Conservation (phyloP, 2,113 vertebrate genomes). For the Elephantulus edwardii region DNA sequence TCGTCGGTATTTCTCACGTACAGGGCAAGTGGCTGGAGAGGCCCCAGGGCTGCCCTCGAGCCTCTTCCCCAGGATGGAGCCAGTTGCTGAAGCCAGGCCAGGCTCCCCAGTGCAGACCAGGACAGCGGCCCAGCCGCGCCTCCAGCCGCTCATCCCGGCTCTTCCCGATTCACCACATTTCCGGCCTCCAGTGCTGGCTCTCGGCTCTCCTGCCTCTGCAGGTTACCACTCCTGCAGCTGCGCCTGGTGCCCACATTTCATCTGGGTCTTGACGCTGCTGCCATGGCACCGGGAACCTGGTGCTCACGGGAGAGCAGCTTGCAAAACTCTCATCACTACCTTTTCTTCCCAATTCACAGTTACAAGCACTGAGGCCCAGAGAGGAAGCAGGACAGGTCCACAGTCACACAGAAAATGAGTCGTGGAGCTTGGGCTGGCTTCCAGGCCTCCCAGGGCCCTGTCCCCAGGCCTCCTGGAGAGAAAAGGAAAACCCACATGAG, state of each 20-base stretch:
- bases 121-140: not conserved
- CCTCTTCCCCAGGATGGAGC: not conserved
- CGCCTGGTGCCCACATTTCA: not conserved
- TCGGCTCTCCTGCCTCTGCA: not conserved
- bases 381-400: not conserved
- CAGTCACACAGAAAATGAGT: not conserved
- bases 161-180: not conserved
- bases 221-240: not conserved
- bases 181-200: not conserved
- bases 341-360: not conserved
- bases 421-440: not conserved
- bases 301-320: not conserved
- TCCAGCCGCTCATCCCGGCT: not conserved
- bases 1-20: not conserved
- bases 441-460: not conserved
- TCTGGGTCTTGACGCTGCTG: not conserved
- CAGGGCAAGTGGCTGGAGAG: no score
- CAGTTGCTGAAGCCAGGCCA: not conserved
- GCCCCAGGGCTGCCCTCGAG: not conserved
- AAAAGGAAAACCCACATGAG: fast-evolving
- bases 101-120: not conserved
- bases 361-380: not conserved
- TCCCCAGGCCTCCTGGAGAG: not conserved
- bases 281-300: not conserved
- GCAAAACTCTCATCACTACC: not conserved